These are phyloP conservation scores for Tanypteryx hageni DNA, from an alignment of 2,888 invertebrate species.

Conservation along the genomic window DNA sequence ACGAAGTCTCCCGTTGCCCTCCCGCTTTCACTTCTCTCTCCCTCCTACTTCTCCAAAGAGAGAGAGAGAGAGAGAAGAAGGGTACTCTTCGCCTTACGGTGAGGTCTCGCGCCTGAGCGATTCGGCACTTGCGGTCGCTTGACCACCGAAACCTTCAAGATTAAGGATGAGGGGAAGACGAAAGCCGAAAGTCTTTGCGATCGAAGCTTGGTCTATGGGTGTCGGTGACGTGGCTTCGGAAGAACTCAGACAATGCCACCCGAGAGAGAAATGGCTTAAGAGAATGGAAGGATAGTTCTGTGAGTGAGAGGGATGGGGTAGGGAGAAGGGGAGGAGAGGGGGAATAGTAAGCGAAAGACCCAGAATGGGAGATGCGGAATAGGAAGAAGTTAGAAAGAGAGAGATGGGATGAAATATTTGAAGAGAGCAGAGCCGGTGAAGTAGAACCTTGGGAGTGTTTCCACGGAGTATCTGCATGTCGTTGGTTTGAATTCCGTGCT, in stretches of 20 bases:
- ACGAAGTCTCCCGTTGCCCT: background rate
- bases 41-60: no score
- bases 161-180: background rate
- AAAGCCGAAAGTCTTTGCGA: background rate
- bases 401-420: no score
- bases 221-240: background rate
- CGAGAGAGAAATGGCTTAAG: background rate
- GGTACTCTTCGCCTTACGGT: no score
- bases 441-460: background rate
- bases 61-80: no score
- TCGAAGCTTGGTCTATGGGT: constrained; percentile 8
- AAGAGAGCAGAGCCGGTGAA: no score
- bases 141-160: background rate
- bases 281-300: background rate
- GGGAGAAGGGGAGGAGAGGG: no score
- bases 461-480: background rate
- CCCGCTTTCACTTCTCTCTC: no score
- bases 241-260: constrained; percentile 3
- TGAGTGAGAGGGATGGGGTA: no score
- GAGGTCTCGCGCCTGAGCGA: no score
- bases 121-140: background rate
- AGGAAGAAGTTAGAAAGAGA: no score
- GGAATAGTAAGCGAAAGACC: no score
- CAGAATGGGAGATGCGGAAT: no score
- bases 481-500: background rate